Base-by-base conservation (phyloP, 1,140 invertebrate species). In the Drosophila kanapiae region DNA sequence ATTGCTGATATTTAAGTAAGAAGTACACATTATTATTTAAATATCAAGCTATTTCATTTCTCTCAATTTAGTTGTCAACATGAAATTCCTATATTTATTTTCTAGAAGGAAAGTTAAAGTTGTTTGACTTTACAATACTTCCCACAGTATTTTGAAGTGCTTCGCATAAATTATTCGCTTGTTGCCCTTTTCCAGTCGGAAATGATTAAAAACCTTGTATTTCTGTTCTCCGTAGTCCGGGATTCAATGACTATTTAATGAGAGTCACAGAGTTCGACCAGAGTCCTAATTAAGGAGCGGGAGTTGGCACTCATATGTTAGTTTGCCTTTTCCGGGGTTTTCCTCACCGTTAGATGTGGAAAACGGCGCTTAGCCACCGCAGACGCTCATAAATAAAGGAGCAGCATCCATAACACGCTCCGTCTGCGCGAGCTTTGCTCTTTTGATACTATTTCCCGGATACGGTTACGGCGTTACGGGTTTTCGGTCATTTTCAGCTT, bases 401-500 rank as follows among this genome's bases (percentile, higher is more conserved):
- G 61, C 27, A 59, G 45, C 1, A 60, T 69, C 43, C 58, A 76
- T 60, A 68, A 45, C 49, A 65, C 76, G 84, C 76, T 83, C 76
- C 60, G 77, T 62, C 84, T 72, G 83, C 58, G 35, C 57, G 49
- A 71, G 40, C 69, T 56, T 63, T 60, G 48, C 48, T 56, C 71
- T 75, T 88, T 80, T 59, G 64, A 67, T 77, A 77, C 69, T 56
- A 74, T 74, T 65, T 60, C 45, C 37, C 42, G 64, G 47, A 48
- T 60, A 51, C n/a, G 23, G 62, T 16, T n/a, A 27, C 47, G 47
- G 29, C 31, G 31, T 14, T 11, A 45, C 48, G 56, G 47, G 43
- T 54, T 64, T 80, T 75, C 60, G 59, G 81, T 79, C 75, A 85
- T 90, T 81, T 90, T 61, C 67, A 70, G 75, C 85, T 76, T 79